Conservation (phyloP, 2,113 vertebrate genomes). For the Ramphastos sulfuratus region DNA sequence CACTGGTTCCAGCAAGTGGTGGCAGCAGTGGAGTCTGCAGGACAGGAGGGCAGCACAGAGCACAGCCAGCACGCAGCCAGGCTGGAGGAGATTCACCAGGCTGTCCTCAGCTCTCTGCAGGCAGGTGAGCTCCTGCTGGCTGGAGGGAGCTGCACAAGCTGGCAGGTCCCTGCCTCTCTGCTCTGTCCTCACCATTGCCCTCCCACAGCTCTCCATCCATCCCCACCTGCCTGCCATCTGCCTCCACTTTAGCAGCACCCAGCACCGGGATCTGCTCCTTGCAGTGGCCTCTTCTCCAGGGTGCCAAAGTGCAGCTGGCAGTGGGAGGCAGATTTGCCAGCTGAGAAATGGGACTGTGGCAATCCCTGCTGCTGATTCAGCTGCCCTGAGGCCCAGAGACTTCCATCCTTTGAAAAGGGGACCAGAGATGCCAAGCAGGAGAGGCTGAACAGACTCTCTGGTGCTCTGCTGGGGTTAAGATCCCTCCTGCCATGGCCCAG, state of each 20-base stretch:
- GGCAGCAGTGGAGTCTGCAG: slow-evolving; percentile 73
- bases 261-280: neutral
- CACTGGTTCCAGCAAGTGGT: slow-evolving; percentile 86
- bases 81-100: slow-evolving; percentile 79
- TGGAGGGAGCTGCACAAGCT: neutral
- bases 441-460: neutral
- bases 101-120: slow-evolving; percentile 64
- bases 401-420: neutral
- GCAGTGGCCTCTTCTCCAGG: neutral
- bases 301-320: neutral
- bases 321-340: neutral
- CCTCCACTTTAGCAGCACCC: neutral
- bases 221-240: neutral
- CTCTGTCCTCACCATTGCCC: rapidly evolving
- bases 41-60: slow-evolving; percentile 42
- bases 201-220: neutral
- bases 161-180: neutral
- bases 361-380: neutral
- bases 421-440: neutral
- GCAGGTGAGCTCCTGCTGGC: slow-evolving; percentile 56
- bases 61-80: slow-evolving; percentile 51
- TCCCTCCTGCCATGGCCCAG: neutral
- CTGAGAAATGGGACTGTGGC: neutral
- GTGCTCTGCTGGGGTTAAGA: neutral
- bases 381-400: neutral